phyloP scores from a whole-genome alignment of 2,113 vertebrate species.

The Carettochelys insculpta region DNA sequence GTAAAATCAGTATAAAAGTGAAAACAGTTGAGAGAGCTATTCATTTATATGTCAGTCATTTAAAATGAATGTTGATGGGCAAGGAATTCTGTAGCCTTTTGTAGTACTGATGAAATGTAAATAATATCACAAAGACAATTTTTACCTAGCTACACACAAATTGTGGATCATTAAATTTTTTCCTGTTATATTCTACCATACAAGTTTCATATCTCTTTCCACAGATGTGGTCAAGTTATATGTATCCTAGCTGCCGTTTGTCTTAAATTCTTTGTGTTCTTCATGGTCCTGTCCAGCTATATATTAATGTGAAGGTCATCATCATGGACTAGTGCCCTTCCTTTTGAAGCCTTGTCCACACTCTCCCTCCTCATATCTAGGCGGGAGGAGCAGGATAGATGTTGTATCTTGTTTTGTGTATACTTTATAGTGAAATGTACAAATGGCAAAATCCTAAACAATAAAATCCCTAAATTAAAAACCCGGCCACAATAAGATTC shows the following conservation, averaged over 20 bases:
- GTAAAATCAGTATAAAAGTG: neutral
- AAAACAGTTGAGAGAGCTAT: neutral
- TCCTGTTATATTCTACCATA: no score
- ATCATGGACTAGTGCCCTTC: neutral
- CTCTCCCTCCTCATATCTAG: rapidly evolving
- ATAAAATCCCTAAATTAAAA: neutral
- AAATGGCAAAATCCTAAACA: neutral
- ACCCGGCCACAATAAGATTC: neutral
- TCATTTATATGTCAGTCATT: neutral
- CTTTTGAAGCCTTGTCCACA: neutral
- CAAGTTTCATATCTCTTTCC: neutral
- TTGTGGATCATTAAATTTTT: neutral
- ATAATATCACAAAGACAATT: neutral
- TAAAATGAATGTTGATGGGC: neutral
- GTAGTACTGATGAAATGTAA: neutral
- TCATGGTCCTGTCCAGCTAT: rapidly evolving
- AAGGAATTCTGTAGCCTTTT: neutral
- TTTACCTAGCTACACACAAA: neutral
- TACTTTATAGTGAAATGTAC: neutral
- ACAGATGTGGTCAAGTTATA: neutral
- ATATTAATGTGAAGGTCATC: neutral
- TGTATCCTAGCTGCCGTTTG: neutral
- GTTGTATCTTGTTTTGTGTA: neutral
- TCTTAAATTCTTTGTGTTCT: neutral
- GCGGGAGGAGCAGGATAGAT: neutral